Evolutionary conservation across 2,888 invertebrate genomes (phyloP).

Genomic region (Oscheius sp.): DNA sequence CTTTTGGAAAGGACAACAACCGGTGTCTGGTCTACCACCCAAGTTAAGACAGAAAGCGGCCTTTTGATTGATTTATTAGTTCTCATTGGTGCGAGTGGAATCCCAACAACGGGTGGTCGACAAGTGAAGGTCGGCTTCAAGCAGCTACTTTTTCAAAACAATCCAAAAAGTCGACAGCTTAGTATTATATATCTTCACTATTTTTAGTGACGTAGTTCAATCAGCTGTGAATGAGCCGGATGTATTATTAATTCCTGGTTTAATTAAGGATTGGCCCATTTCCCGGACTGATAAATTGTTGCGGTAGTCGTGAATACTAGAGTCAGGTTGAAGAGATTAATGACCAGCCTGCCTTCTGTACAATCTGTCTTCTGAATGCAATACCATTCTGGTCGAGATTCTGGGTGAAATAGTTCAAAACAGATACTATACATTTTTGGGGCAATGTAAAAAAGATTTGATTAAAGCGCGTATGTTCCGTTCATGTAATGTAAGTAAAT

Average conservation of each 20-base stretch:
- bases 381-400: no score
- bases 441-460: no score
- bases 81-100: conserved; percentile 3
- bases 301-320: conserved; percentile 19
- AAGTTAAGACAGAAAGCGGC: conserved; percentile 21
- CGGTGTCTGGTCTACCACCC: conserved; percentile 8
- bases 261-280: conserved; percentile 12
- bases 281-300: conserved; percentile 26
- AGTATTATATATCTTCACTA: no score
- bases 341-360: background rate
- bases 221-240: conserved; percentile 17
- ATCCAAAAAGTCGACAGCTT: no score
- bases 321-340: background rate
- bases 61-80: conserved; percentile 32
- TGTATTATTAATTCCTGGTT: conserved; percentile 23
- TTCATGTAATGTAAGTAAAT: background rate
- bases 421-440: no score
- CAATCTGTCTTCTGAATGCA: no score
- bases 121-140: conserved; percentile 16
- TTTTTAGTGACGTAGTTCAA: background rate
- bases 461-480: background rate
- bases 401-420: no score
- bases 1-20: conserved; percentile 4
- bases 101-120: conserved; percentile 26
- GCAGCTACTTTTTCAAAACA: no score